phyloP scores from a whole-genome alignment of 2,113 vertebrate species.

The Aspidoscelis tigris region DNA sequence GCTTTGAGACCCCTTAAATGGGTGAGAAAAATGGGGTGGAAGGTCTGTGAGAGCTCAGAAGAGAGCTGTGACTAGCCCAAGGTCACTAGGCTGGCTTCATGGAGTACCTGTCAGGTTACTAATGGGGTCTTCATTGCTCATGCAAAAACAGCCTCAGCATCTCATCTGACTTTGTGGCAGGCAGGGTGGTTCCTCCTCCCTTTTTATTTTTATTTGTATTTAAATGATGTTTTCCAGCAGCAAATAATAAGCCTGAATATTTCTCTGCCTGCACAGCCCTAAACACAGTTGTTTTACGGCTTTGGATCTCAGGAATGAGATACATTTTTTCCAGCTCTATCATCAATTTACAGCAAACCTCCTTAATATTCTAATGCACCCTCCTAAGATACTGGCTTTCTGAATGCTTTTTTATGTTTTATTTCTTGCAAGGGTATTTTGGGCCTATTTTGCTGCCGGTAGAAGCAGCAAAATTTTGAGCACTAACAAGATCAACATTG shows the following conservation, averaged over 20 bases:
- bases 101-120: too few relatives aligned
- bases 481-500: constrained; percentile 52
- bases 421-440: constrained; percentile 38
- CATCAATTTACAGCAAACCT: constrained; percentile 32
- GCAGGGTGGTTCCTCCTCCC: neutral
- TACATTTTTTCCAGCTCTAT: neutral
- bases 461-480: constrained; percentile 38
- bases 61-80: too few relatives aligned
- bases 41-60: too few relatives aligned
- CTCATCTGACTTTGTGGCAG: constrained; percentile 38
- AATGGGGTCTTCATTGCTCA: too few relatives aligned
- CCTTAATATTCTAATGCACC: constrained; percentile 46
- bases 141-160: neutral
- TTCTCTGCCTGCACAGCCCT: constrained; percentile 38
- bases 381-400: constrained; percentile 39
- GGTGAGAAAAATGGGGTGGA: too few relatives aligned
- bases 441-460: constrained; percentile 38
- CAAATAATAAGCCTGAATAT: constrained; percentile 38
- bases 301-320: constrained; percentile 34
- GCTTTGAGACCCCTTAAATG: too few relatives aligned
- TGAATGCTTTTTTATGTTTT: neutral
- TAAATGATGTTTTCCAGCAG: constrained; percentile 39
- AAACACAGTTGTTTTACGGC: constrained; percentile 2
- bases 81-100: too few relatives aligned
- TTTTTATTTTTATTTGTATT: neutral